phyloP scores from a whole-genome alignment of 2,888 invertebrate genomes.

The Leucophenga maculata region DNA sequence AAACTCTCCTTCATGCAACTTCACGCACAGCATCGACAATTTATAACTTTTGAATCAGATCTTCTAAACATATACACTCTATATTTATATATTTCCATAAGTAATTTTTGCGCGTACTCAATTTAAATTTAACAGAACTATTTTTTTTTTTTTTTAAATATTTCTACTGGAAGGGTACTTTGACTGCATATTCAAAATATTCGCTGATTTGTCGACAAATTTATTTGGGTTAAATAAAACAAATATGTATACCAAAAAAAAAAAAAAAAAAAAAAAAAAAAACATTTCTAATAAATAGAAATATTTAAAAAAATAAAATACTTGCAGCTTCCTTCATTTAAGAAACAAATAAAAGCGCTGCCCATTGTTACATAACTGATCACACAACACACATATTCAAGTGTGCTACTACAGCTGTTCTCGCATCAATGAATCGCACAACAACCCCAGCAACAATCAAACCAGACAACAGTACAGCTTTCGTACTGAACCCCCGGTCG shows the following conservation, averaged over 20 bases:
- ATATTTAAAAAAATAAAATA: too few relatives aligned
- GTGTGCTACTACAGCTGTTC: slow-evolving; percentile 15
- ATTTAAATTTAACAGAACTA: slow-evolving; percentile 66
- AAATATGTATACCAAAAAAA: background rate
- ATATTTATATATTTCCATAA: background rate
- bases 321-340: too few relatives aligned
- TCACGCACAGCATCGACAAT: background rate
- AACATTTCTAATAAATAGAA: too few relatives aligned
- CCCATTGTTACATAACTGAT: too few relatives aligned
- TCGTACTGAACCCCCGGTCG: too few relatives aligned
- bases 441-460: slow-evolving; percentile 11
- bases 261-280: background rate
- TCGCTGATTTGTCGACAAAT: too few relatives aligned
- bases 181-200: background rate
- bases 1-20: too few relatives aligned
- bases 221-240: background rate
- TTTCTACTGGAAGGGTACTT: slow-evolving; percentile 54
- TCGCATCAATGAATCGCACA: slow-evolving; percentile 19
- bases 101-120: slow-evolving; percentile 39
- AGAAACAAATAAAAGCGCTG: too few relatives aligned
- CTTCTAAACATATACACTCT: too few relatives aligned
- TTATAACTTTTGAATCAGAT: too few relatives aligned
- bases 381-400: background rate
- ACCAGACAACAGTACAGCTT: background rate
- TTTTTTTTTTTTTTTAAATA: slow-evolving; percentile 48